A percentile compares a stretch with the other conserved stretches of the same genome.
phyloP scores from a whole-genome alignment of 2,113 vertebrate genomes.

The Bettongia penicillata region DNA sequence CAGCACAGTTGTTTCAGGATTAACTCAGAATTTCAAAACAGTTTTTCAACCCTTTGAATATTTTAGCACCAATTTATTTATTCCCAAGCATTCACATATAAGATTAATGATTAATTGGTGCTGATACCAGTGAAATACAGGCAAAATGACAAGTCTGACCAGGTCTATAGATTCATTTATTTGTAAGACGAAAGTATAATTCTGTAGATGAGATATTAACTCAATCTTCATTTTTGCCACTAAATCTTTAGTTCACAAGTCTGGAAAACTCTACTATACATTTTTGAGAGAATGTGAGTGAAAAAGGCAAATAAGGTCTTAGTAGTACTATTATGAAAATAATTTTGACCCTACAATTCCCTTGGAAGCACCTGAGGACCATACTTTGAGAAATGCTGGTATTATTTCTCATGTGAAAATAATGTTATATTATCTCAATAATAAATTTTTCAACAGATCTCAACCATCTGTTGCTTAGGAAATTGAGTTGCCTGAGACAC shows the following conservation, averaged over 20 bases:
- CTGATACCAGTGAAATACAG: too few species aligned
- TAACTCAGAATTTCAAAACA: background rate
- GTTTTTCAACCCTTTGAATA: background rate
- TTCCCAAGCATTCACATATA: background rate
- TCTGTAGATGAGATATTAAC: background rate
- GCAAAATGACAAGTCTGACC: background rate
- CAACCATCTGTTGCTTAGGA: background rate
- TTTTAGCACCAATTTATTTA: background rate
- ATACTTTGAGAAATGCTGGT: background rate
- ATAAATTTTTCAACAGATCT: background rate
- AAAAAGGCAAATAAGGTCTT: background rate
- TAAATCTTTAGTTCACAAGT: background rate
- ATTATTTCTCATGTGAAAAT: background rate
- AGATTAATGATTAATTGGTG: background rate
- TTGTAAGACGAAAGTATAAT: background rate
- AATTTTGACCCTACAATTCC: background rate
- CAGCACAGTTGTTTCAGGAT: background rate
- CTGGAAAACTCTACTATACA: background rate
- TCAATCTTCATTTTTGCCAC: background rate
- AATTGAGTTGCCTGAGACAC: background rate
- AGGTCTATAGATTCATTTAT: background rate
- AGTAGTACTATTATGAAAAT: background rate
- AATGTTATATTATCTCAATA: too few species aligned
- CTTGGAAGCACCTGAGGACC: background rate
- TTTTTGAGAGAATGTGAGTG: background rate